Conservation (phyloP, 2,113 vertebrate species). For the Ceuthmochares aereus region DNA sequence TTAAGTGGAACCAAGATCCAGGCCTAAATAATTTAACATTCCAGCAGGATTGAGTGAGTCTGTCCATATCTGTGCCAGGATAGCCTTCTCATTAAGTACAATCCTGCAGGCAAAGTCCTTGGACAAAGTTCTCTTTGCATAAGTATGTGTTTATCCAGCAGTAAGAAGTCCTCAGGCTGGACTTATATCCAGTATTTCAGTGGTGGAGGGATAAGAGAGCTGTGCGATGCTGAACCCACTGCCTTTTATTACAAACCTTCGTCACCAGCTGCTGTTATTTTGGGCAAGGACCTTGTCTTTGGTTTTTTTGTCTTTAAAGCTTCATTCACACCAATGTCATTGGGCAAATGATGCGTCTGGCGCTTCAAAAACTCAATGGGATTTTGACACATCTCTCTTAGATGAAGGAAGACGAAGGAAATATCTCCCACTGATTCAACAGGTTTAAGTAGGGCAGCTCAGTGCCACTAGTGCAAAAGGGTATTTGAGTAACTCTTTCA, state of each 20-base stretch:
- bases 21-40: background rate
- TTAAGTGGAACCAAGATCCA: background rate
- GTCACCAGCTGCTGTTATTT: background rate
- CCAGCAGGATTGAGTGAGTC: background rate
- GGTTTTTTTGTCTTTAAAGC: background rate
- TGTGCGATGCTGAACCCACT: background rate
- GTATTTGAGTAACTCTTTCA: background rate
- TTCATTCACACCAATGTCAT: background rate
- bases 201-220: background rate
- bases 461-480: background rate
- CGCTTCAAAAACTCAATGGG: background rate
- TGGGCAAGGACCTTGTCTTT: background rate
- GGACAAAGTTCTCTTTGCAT: background rate
- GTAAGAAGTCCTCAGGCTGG: background rate
- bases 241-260: background rate
- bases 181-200: background rate
- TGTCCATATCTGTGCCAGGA: rapidly evolving
- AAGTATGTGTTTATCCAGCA: background rate
- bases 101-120: background rate
- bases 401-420: background rate
- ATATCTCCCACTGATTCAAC: background rate
- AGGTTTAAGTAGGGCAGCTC: background rate
- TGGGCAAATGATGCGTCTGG: background rate
- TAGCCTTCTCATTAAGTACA: background rate
- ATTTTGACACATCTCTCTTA: background rate